phyloP scores from a whole-genome alignment of 1,140 invertebrate genomes.

The Drosophila carrolli region DNA sequence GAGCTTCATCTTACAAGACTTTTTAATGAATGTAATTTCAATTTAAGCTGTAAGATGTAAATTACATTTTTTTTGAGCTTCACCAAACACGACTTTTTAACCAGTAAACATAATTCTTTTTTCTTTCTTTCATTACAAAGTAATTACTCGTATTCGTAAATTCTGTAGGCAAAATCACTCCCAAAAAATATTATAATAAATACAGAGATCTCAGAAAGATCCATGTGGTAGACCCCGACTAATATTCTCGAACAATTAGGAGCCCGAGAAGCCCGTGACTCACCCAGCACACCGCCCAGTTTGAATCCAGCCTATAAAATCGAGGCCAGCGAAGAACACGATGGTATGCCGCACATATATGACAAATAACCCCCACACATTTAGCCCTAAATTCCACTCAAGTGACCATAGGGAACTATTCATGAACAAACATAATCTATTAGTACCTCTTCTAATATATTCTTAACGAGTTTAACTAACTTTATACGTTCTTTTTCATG shows the following conservation, averaged over 20 bases:
- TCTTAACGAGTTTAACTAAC: constrained; percentile 11
- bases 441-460: constrained; percentile 4
- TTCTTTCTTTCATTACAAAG: too few relatives aligned
- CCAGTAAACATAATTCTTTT: too few relatives aligned
- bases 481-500: not conserved
- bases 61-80: too few relatives aligned
- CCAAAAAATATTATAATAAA: not conserved
- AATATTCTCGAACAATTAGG: constrained; percentile 46
- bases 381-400: constrained; percentile 13
- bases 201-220: not conserved
- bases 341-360: constrained; percentile 62
- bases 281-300: constrained; percentile 82
- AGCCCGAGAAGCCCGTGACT: constrained; percentile 78
- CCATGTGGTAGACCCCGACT: not conserved
- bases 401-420: constrained; percentile 41
- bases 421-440: constrained; percentile 6
- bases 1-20: too few relatives aligned
- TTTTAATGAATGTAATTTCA: too few relatives aligned
- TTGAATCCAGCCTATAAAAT: constrained; percentile 84
- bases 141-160: too few relatives aligned
- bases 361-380: not conserved
- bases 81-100: too few relatives aligned
- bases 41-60: too few relatives aligned
- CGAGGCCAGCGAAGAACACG: constrained; percentile 77
- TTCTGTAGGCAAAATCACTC: constrained; percentile 11